Evolutionary conservation across 35 echinoderm and acorn worm genomes (phyloP), one percentile per base, ranked within the genome.

Genomic region (Heliocidaris erythrogramma): DNA sequence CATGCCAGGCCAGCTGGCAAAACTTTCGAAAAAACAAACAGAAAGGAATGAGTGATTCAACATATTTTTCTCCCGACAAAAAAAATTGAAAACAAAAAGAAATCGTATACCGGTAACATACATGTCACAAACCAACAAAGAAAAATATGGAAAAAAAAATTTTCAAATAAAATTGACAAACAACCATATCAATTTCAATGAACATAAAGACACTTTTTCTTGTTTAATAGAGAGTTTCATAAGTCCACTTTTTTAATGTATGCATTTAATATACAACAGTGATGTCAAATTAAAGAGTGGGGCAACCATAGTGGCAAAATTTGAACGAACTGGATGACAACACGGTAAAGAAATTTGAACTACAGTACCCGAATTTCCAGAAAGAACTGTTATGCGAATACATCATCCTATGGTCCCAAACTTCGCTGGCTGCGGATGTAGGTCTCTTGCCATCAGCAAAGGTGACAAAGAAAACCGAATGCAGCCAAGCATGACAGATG

Each of bases 181-280:
- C 0, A 78, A 78, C 31, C 85, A 47, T 89, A 32, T 89, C 87
- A 89, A 89, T 89, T 89, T 89, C 87, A 12, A 89, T 89, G 87
- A 31, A 89, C 87, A 35, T 89, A 48, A 89, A 89, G 87, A 89
- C 87, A 89, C 87, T 89, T 89, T 89, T 89, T 89, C 47, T 89
- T 89, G 31, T 48, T 89, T 14, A 88, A 88, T 14, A 30, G 29
- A n/a, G 31, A 47, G 12, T 89, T 89, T 89, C 14, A 47, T 89
- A 89, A 89, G 87, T 89, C 87, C 87, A 89, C 87, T 89, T 89
- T 78, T 78, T 78, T 7, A 89, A 89, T 18, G 31, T 89, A 89
- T 48, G 24, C 87, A 89, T 89, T 13, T 89, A 13, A 89, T 89
- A n/a, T 16, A 89, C 27, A 89, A 47, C 32, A 89, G 47, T 48